These are phyloP conservation scores for Stegastes partitus DNA, from an alignment of 2,113 vertebrate genomes.

Conservation along the genomic window DNA sequence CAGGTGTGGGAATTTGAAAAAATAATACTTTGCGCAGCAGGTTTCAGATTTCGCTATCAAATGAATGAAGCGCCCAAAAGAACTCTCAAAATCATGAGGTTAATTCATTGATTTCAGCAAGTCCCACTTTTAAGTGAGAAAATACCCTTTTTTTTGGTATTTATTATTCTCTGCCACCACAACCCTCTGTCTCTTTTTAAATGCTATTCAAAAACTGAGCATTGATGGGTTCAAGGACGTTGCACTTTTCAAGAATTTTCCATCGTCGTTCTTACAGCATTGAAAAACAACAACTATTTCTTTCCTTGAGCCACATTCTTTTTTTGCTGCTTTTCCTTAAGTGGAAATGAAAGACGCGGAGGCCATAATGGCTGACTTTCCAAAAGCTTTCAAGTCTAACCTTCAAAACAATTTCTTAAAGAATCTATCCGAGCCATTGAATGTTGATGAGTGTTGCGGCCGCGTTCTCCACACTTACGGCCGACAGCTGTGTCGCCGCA, in stretches of 20 bases:
- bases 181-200: slow-evolving; percentile 19
- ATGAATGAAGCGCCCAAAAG: slow-evolving; percentile 46
- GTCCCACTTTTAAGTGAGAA: slow-evolving; percentile 22
- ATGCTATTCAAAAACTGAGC: slow-evolving; percentile 52
- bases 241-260: slow-evolving; percentile 45
- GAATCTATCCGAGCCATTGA: slow-evolving; percentile 16
- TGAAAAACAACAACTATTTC: slow-evolving; percentile 21
- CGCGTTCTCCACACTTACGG: background rate
- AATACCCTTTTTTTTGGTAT: slow-evolving; percentile 17
- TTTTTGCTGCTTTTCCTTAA: slow-evolving; percentile 33
- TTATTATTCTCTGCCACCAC: slow-evolving; percentile 7
- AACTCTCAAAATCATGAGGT: slow-evolving; percentile 36
- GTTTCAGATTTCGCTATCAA: slow-evolving; percentile 21
- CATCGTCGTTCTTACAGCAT: slow-evolving; percentile 35
- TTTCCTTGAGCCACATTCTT: slow-evolving; percentile 40
- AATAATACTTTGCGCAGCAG: slow-evolving; percentile 6
- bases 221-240: slow-evolving; percentile 64
- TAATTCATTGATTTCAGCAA: slow-evolving; percentile 56
- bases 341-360: slow-evolving; percentile 41
- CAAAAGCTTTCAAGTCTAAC: slow-evolving; percentile 48
- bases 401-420: slow-evolving; percentile 36
- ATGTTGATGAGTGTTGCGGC: slow-evolving; percentile 8
- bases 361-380: slow-evolving; percentile 28
- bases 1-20: slow-evolving; percentile 21
- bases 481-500: background rate